phyloP scores from a whole-genome alignment of 1,140 invertebrate genomes.

The Atta texana region DNA sequence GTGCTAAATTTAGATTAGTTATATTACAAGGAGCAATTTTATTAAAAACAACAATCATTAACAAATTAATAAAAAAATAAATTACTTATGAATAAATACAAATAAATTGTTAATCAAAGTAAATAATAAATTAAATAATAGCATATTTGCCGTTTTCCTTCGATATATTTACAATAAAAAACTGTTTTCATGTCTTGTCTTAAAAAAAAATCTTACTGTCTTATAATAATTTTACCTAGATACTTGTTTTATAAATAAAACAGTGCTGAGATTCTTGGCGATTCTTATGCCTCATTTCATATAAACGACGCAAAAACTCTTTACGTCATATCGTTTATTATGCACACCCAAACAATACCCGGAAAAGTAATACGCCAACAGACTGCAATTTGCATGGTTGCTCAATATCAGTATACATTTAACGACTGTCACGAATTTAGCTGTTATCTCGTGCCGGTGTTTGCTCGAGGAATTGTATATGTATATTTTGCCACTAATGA shows the following conservation, averaged over 20 bases:
- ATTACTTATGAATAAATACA: not conserved
- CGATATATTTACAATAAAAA: not conserved
- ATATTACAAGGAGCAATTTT: not conserved
- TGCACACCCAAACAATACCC: not conserved
- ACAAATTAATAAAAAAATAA: not conserved
- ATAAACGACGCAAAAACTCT: not conserved
- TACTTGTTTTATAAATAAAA: not conserved
- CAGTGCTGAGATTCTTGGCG: not conserved
- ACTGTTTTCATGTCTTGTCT: not conserved
- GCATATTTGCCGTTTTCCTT: not conserved
- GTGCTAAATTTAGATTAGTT: not conserved
- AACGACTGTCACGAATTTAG: slow-evolving; percentile 27
- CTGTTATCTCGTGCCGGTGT: slow-evolving; percentile 40
- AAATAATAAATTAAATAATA: not conserved
- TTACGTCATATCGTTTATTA: not conserved
- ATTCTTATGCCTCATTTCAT: not conserved
- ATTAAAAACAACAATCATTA: not conserved
- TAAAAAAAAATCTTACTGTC: not conserved
- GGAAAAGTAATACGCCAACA: slow-evolving; percentile 26
- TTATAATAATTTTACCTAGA: not conserved
- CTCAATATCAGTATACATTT: slow-evolving; percentile 27
- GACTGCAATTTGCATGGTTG: slow-evolving; percentile 54
- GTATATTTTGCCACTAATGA: slow-evolving; percentile 56
- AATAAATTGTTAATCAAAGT: not conserved
- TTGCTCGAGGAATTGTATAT: slow-evolving; percentile 37